Base-by-base conservation (phyloP, 53 echinoderm and acorn worm species). In the Astropecten irregularis region DNA sequence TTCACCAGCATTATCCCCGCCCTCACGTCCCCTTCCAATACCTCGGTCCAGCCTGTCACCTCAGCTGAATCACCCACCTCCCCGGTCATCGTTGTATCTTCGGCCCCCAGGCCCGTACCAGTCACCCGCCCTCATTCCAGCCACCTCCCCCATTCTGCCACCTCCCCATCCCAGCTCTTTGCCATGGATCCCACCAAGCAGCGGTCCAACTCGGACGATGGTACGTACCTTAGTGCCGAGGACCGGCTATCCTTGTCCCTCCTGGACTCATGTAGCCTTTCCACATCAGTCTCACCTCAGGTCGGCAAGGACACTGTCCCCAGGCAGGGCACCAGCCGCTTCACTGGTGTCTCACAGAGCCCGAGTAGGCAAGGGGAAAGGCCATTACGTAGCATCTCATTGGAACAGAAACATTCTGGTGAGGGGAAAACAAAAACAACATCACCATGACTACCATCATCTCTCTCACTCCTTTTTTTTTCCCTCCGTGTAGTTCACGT, bases 101-200 rank as follows among this genome's bases (percentile, higher is more conserved):
- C 71, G 27, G 70, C 25, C 8, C 35, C 84, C 35, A 63, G 53
- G 18, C 68, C 35, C 18, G 61, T 38, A 47, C 54, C 73, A 25
- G 60, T 47, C 13, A 83, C 68, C 49, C 66, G 83, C 11, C 86
- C 82, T n/a, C 83, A 82, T 26, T 87, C 87, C 28, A 58, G 58
- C 40, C 50, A 86, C 81, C 86, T 83, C 39, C 76, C 71, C 9
- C 90, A 92, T 28, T 93, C 90, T 29, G 52, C 59, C 2, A 88
- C 90, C 3, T 81, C 72, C 42, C 88, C 90, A 13, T 35, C 42
- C 35, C 23, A 74, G 68, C 86, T 89, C 27, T 39, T 56, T 15
- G 89, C 72, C 57, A 69, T 89, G 38, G 86, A 89, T 35, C 71
- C 71, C 9, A 27, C 26, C 85, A 88, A 53, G 95, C 86, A 67